Evolutionary conservation across 2,888 invertebrate genomes (phyloP), one percentile per base, ranked within the genome.

Genomic region (Chloromyia formosa): DNA sequence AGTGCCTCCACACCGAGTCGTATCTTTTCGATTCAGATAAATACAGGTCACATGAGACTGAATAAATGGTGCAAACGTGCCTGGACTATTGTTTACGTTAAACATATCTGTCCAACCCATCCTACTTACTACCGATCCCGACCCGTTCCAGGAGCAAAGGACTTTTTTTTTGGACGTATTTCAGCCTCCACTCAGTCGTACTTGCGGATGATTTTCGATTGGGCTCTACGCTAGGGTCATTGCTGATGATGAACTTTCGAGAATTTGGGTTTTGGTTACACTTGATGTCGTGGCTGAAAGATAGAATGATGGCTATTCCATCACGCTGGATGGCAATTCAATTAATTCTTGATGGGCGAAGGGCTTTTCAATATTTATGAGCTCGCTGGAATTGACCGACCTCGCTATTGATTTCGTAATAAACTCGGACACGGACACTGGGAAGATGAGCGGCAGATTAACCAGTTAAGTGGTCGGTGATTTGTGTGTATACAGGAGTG

Each of bases 351-450:
- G 40, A 62, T 62, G 27, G 27, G 62, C 49, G 12, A 40, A 23
- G 4, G 40, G 40, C 40, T n/a, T 62, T 62, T 62, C 62, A 62
- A 62, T 62, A 62, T 62, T 62, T 40, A 62, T 62, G 35, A 40
- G 10, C 62, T n/a, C 7, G 27, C 27, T 7, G 27, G 27, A 35
- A 35, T 35, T 35, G 27, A 35, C 27, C 27, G 27, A 35, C 27
- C 27, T 35, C 27, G 27, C 27, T 35, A 35, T 35, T 4, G 27
- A 35, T 35, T 35, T 35, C 27, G 27, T 35, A 35, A 35, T 35
- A 35, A 35, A 35, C 27, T 35, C 27, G 27, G 27, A 7, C 27
- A 35, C 27, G 27, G 27, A 35, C 27, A 35, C 27, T 35, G 27
- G 27, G 3, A 2, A 35, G 27, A 35, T 35, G 27, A 35, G 27